These are phyloP conservation scores for Kobus ellipsiprymnus DNA, from an alignment of 2,113 vertebrate genomes.

Conservation along the genomic window DNA sequence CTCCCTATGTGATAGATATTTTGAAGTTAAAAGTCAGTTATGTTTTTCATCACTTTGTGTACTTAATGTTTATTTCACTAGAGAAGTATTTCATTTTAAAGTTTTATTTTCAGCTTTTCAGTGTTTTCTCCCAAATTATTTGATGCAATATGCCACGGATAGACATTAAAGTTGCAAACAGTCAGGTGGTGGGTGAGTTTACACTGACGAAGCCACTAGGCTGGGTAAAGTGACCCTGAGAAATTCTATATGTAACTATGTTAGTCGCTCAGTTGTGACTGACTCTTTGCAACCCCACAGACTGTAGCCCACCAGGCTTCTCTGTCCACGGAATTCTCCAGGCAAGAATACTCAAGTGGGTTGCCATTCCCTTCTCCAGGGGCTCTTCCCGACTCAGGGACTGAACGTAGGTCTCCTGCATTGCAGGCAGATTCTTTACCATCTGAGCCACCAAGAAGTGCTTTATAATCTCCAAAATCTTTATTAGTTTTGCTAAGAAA, in stretches of 20 bases:
- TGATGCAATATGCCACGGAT: not conserved
- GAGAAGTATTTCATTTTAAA: not conserved
- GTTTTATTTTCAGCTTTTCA: not conserved
- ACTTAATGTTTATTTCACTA: not conserved
- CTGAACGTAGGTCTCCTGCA: not conserved
- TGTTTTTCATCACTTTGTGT: not conserved
- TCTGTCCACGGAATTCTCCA: not conserved
- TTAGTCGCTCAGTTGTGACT: rapidly evolving
- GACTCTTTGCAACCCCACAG: not conserved
- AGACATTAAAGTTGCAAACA: not conserved
- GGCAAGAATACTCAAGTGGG: not conserved
- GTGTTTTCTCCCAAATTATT: not conserved
- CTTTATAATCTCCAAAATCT: not conserved
- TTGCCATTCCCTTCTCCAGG: not conserved
- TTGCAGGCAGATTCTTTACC: not conserved
- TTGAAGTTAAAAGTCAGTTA: conserved; percentile 19
- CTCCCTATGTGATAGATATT: not conserved
- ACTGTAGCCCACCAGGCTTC: not conserved
- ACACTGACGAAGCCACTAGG: not conserved
- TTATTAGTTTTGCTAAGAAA: not conserved
- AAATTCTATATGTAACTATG: not conserved
- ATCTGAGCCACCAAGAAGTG: not conserved
- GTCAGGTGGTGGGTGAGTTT: not conserved
- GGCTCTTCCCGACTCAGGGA: not conserved
- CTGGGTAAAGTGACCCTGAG: not conserved